Evolutionary conservation across 1,140 invertebrate species (phyloP), one percentile per base, ranked within the genome.

Genomic region (Scaptomyza hsui): DNA sequence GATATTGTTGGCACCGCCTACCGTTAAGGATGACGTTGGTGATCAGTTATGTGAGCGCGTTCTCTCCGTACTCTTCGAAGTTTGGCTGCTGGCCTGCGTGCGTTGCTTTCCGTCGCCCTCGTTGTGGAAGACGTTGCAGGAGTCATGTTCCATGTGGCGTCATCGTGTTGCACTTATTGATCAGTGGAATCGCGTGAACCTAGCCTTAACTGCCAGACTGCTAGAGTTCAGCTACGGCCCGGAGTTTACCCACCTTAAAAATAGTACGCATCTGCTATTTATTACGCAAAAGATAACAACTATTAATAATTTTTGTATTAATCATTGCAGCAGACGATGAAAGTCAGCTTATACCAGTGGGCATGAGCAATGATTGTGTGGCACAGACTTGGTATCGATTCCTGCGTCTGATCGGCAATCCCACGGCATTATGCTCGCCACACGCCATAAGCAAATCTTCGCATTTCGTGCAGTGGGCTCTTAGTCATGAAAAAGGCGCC

Each of bases 361-460:
- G 95, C 39, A 98, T 99, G 96, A 94, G 94, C 16, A 94, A 96
- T 72, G 97, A 99, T 90, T 96, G 96, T 67, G 95, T 99, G 12
- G 95, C 96, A 35, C 98, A 99, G 92, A 95, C 95, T 82, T 99
- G 98, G 98, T 99, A 97, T 92, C 94, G 98, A 61, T 95, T 99
- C 78, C 92, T 99, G 35, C 97, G 98, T 76, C 97, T 96, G 32
- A 94, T 98, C 68, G 97, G 98, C 18, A 98, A 98, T 92, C 98
- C 98, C 0, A 96, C 98, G 0, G 97, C 98, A 78, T 92, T 99
- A 48, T 97, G 97, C 80, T 94, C 96, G 24, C 96, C 97, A 0
- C 94, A 96, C 72, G 94, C 97, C 37, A 95, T 98, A 65, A 96
- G 95, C 68, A 96, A 97, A 86, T 97, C 97, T 0, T 96, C 95